Evolutionary conservation across 2,888 invertebrate species (phyloP).

Genomic region (Polymixis lichenea): DNA sequence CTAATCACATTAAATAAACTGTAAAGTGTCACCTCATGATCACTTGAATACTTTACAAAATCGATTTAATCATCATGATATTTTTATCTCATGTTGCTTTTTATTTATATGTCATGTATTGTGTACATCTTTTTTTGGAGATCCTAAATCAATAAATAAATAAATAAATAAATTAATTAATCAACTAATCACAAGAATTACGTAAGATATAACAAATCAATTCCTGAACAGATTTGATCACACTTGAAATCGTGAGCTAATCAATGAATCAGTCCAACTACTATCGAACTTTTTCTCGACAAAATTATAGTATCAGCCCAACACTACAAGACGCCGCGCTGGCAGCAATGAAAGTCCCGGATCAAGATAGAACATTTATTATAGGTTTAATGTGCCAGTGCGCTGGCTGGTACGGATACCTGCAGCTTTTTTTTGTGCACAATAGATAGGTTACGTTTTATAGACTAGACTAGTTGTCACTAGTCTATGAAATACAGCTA

Average conservation of each 20-base stretch:
- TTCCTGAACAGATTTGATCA: slow-evolving; percentile 8
- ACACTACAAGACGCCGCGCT: slow-evolving; percentile 20
- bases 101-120: no score
- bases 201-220: background rate
- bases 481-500: background rate
- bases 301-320: background rate
- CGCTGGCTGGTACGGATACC: slow-evolving; percentile 13
- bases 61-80: no score
- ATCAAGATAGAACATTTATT: slow-evolving; percentile 56
- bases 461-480: background rate
- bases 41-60: background rate
- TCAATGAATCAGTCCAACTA: slow-evolving; percentile 5
- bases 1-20: background rate
- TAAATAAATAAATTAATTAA: no score
- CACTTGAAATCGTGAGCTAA: background rate
- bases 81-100: no score
- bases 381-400: slow-evolving; percentile 43
- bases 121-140: no score
- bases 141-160: no score
- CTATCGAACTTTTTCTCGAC: background rate
- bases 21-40: background rate
- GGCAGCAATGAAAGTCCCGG: slow-evolving; percentile 35
- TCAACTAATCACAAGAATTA: no score
- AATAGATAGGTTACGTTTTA: background rate
- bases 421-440: slow-evolving; percentile 12